These are phyloP conservation scores for Phymastichus coffea DNA, from an alignment of 1,140 invertebrate species.

Conservation along the genomic window DNA sequence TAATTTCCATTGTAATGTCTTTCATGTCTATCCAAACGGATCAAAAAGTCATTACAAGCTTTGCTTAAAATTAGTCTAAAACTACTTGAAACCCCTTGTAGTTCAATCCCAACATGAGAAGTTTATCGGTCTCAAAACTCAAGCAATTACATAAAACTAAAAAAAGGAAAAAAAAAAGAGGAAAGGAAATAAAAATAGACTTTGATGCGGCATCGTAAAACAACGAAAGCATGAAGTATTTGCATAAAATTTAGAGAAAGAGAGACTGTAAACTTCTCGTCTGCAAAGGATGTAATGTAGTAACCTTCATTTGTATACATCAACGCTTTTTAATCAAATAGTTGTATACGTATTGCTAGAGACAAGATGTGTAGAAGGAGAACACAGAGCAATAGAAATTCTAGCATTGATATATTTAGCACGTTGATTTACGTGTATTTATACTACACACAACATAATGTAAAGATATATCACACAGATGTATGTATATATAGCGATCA, in stretches of 20 bases:
- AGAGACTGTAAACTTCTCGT: too few relatives aligned
- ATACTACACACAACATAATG: slow-evolving; percentile 4
- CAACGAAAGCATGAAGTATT: too few relatives aligned
- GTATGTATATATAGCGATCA: slow-evolving; percentile 3
- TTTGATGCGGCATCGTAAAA: too few relatives aligned
- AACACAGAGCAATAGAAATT: slow-evolving; percentile 12
- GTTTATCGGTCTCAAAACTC: neutral
- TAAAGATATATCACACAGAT: slow-evolving; percentile 4
- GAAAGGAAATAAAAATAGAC: too few relatives aligned
- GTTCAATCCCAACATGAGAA: too few relatives aligned
- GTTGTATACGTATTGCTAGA: slow-evolving; percentile 14
- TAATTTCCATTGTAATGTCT: too few relatives aligned
- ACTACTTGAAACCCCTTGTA: too few relatives aligned
- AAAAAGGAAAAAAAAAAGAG: neutral
- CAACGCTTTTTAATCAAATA: slow-evolving; percentile 7
- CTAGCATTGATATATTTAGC: slow-evolving; percentile 15
- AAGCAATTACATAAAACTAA: neutral
- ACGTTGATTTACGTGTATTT: neutral
- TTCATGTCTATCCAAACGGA: too few relatives aligned
- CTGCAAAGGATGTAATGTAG: too few relatives aligned
- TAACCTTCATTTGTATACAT: neutral
- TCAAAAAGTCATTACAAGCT: too few relatives aligned
- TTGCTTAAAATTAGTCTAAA: too few relatives aligned
- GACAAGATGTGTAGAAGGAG: slow-evolving; percentile 13
- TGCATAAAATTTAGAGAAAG: too few relatives aligned